These are phyloP conservation scores for Akabosia matsudoensis DNA, from an alignment of 1,140 invertebrate genomes.

Conservation along the genomic window DNA sequence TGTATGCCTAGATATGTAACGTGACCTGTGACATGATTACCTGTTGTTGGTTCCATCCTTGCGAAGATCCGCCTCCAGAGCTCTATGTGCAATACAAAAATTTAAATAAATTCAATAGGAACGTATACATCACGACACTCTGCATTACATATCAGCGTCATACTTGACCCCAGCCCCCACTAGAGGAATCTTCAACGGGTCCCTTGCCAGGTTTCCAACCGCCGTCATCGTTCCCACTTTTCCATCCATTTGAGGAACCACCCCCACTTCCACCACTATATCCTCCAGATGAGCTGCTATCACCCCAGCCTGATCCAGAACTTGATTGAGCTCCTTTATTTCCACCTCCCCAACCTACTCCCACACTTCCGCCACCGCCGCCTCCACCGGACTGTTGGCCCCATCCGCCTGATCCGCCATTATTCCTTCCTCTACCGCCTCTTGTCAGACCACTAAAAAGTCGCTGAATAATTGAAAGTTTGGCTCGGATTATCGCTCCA, in stretches of 20 bases:
- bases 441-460: neutral
- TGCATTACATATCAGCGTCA: neutral
- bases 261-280: conserved; percentile 1
- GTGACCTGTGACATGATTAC: neutral
- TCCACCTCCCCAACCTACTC: neutral
- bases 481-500: neutral
- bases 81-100: neutral
- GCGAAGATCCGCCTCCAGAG: neutral
- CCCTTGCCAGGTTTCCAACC: conserved; percentile 18
- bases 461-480: neutral
- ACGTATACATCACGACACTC: too few species aligned
- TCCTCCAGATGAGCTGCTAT: neutral
- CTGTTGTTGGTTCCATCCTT: neutral
- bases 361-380: neutral
- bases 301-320: neutral
- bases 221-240: neutral
- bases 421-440: neutral
- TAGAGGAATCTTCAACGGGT: conserved; percentile 6
- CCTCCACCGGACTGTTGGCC: neutral
- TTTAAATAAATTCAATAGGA: too few species aligned
- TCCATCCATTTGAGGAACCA: neutral
- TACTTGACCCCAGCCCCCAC: conserved; percentile 14
- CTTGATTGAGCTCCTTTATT: neutral
- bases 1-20: neutral
- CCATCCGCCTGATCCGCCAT: conserved; percentile 15